Evolutionary conservation across 2,797 vertebrate genomes (phyloP).

Genomic region (Pseudochirops corinnae): DNA sequence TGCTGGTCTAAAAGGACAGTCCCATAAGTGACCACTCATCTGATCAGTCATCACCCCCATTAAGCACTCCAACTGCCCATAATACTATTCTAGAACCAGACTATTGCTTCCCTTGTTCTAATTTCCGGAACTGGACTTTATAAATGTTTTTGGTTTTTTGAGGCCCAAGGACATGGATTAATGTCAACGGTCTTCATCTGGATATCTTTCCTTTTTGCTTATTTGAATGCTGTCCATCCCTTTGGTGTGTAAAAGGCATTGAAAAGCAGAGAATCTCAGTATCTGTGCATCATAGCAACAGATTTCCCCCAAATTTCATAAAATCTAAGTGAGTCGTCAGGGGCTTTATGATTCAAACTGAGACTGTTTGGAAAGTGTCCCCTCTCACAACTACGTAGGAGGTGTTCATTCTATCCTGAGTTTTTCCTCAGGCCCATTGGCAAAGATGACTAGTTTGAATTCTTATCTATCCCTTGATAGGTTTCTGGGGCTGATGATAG

Average conservation of each 20-base stretch:
- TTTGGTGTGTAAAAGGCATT: background rate
- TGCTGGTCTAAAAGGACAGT: background rate
- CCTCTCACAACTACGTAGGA: constrained; percentile 38
- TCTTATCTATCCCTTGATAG: constrained; percentile 55
- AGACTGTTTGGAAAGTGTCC: constrained; percentile 65
- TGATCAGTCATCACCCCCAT: background rate
- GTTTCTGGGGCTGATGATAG: constrained; percentile 55
- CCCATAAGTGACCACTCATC: background rate
- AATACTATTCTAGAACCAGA: background rate
- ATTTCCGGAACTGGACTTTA: constrained; percentile 36
- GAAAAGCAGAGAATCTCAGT: background rate
- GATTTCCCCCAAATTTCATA: constrained; percentile 67
- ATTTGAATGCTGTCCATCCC: background rate
- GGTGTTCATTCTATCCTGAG: constrained; percentile 56
- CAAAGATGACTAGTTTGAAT: background rate
- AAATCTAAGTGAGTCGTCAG: constrained; percentile 64
- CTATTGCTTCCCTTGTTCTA: constrained; percentile 6
- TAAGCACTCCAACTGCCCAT: background rate
- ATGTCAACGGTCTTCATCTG: constrained; percentile 60
- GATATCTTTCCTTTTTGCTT: constrained; percentile 23
- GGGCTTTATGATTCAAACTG: constrained; percentile 77
- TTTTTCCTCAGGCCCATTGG: constrained; percentile 38
- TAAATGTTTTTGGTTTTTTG: background rate
- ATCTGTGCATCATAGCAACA: background rate
- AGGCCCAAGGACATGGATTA: constrained; percentile 57